Base-by-base conservation (phyloP, 2,113 vertebrate species). In the Phodopus roborovskii region DNA sequence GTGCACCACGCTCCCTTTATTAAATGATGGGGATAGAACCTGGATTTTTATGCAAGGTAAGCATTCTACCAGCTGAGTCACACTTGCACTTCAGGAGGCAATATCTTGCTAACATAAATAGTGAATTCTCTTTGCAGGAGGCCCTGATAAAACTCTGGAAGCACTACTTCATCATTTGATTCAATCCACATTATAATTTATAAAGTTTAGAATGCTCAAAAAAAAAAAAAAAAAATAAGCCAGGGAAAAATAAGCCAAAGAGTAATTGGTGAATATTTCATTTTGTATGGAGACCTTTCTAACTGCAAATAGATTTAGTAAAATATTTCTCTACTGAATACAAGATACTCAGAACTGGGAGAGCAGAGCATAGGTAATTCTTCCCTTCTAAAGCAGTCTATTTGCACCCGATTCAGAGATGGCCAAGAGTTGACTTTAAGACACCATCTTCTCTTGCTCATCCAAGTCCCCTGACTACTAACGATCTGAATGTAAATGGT, bases 291-390 rank as follows among this genome's bases (percentile, higher is more conserved):
- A 73, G 45, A 56, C 48, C 83, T 91, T 92, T 92, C 42, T 89
- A 28, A 79, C 42, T 39, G 62, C 48, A 89, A 28, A 74, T 79
- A 24, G 36, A 70, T 33, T 75, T 70, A 92, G 66, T 92, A 87
- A 91, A 73, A 89, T 92, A 95, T 74, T 88, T 97, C 81, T 91
- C 45, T 74, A 91, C 89, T 89, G n/a, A 60, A 22, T 70, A 64
- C 16, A 71, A n/a, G 3, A 89, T 30, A 86, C 95, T 91, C 87
- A 77, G 71, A 53, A 77, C 30, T 77, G 62, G 36, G 90, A 91
- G 82, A 81, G 33, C 71, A 89, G 26, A 36, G n/a, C 7, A 13
- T 15, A 33, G n/a, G 58, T 64, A 79, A 68, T 70, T 81, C 84
- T 91, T 85, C 68, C 81, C 45, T 86, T 95, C 71, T 64, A 3